Base-by-base conservation (phyloP, 1,140 invertebrate genomes). In the Nixonia krombeini region DNA sequence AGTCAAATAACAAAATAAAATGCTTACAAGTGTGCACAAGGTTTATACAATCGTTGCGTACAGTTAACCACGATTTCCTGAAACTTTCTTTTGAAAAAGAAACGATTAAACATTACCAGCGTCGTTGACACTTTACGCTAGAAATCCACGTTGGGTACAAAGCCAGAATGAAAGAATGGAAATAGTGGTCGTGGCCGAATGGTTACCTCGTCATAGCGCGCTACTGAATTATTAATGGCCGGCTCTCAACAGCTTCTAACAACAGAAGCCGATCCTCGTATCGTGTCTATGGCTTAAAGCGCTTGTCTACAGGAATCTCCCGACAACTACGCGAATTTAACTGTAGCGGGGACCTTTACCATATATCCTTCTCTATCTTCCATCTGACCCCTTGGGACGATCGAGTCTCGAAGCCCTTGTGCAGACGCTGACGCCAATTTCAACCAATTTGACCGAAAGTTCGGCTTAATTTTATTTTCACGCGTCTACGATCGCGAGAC, bases 391-490 rank as follows among this genome's bases (percentile, higher is more conserved):
- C 64, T 41, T 58, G 80, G 81, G 78, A 76, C 64, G 62, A n/a
- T n/a, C n/a, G n/a, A n/a, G 64, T 65, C 70, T 46, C 70, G 68
- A 59, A 66, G 76, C 78, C 74, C 73, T 58, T 79, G 77, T 68
- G 76, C 71, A 78, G 66, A 51, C 78, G 76, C 74, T 79, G 71
- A 65, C 81, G 84, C 80, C 86, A 87, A 87, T 87, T 87, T 85
- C 83, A 86, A 87, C 85, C 86, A 87, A 87, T 87, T 87, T 87
- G 76, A 82, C 79, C 86, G 77, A 87, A 86, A 87, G 86, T 86
- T 86, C 81, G 80, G 80, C 80, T 85, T 87, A 87, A 87, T 87
- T 87, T 86, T 86, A 86, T 87, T 87, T 87, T 87, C 86, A 81
- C 86, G 81, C 85, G 81, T 80, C 74, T 83, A 68, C 73, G 75